These are phyloP conservation scores for Prietella phreatophila DNA, from an alignment of 2,113 vertebrate species.

Conservation along the genomic window DNA sequence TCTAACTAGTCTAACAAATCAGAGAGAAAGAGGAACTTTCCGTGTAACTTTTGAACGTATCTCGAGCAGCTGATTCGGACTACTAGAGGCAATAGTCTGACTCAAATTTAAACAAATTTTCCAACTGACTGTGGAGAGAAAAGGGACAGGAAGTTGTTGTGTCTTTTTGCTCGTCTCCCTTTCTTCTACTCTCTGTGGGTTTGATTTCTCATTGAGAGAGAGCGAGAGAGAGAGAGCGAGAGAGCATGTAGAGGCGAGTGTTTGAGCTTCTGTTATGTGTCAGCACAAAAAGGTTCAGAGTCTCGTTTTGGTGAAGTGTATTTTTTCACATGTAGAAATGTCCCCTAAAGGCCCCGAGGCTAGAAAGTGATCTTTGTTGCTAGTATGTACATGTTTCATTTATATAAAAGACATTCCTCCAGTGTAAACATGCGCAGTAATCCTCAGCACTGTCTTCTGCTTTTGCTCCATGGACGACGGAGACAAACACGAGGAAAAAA, in stretches of 20 bases:
- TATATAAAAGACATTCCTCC: constrained; percentile 9
- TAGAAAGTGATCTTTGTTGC: background rate
- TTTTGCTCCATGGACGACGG: background rate
- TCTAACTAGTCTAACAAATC: background rate
- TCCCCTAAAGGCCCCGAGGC: background rate
- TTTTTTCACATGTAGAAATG: background rate
- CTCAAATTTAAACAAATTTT: constrained; percentile 5
- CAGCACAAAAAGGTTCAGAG: background rate
- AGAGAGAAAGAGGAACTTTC: background rate
- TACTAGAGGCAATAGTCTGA: background rate
- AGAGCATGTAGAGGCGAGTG: constrained; percentile 1
- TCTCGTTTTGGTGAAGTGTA: constrained; percentile 2
- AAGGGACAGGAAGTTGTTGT: constrained; percentile 66
- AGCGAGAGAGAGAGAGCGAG: background rate
- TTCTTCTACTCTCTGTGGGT: constrained; percentile 37
- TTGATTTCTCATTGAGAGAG: constrained; percentile 35
- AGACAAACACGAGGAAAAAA: constrained; percentile 10
- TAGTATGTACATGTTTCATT: background rate
- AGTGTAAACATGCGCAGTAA: background rate
- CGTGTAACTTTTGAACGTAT: no score
- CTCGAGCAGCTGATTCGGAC: background rate
- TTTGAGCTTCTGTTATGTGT: constrained; percentile 33
- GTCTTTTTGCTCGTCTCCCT: constrained; percentile 43
- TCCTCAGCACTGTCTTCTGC: background rate
- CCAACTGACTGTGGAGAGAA: constrained; percentile 40